These are phyloP conservation scores for Panagrolaimus sp. DNA, from an alignment of 1,140 invertebrate species.

Conservation along the genomic window DNA sequence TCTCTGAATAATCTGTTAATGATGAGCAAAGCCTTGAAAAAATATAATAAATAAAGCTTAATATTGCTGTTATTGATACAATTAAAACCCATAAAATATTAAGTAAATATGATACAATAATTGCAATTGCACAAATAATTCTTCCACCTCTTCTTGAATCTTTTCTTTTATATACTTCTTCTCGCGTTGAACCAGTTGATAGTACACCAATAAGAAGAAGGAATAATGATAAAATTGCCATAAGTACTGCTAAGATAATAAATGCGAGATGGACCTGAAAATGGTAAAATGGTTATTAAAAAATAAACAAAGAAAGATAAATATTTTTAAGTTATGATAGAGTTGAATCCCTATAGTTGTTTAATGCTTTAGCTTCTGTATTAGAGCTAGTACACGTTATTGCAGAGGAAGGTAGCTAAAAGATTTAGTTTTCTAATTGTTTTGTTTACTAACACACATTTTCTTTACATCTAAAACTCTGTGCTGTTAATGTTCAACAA, in stretches of 20 bases:
- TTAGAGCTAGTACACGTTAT: constrained; percentile 37
- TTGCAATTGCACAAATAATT: constrained; percentile 65
- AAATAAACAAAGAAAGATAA: too few relatives aligned
- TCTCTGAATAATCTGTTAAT: constrained; percentile 16
- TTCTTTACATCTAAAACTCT: constrained; percentile 47
- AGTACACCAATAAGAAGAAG: constrained; percentile 84
- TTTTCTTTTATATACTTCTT: constrained; percentile 86
- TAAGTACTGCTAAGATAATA: constrained; percentile 79
- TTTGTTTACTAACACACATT: too few relatives aligned
- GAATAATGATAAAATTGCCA: constrained; percentile 89
- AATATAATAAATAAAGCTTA: constrained; percentile 39
- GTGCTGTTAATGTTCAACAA: constrained; percentile 48
- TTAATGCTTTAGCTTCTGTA: constrained; percentile 45
- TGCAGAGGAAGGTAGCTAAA: too few relatives aligned
- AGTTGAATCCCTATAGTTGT: too few relatives aligned
- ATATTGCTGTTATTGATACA: constrained; percentile 37
- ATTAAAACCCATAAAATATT: constrained; percentile 43
- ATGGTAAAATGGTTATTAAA: too few relatives aligned
- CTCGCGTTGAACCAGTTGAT: constrained; percentile 85
- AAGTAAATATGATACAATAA: constrained; percentile 42
- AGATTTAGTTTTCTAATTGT: too few relatives aligned
- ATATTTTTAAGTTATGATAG: too few relatives aligned
- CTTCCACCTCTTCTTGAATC: constrained; percentile 79
- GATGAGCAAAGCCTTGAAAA: constrained; percentile 37
- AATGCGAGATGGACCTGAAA: constrained; percentile 76